Evolutionary conservation across 2,113 vertebrate genomes (phyloP).

Genomic region (Phalacrocorax pelagicus): DNA sequence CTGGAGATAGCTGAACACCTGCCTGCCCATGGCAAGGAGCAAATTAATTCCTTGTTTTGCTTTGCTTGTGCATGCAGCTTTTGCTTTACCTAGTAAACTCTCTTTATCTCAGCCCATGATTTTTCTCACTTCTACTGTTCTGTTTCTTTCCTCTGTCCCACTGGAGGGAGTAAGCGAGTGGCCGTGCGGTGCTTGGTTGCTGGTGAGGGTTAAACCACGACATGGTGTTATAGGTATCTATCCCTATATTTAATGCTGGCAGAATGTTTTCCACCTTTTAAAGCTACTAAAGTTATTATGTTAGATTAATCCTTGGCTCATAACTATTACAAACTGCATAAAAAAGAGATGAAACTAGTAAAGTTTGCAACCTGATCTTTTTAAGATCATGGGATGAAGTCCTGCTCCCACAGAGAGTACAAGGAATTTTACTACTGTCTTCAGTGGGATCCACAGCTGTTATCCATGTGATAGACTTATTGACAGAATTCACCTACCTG

Average conservation of each 20-base stretch:
- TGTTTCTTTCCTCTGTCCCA: no score
- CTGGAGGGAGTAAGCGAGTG: no score
- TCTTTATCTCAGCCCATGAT: no score
- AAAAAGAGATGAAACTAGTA: background rate
- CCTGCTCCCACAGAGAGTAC: background rate
- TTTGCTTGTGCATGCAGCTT: no score
- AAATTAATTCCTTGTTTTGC: no score
- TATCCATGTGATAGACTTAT: background rate
- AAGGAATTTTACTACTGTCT: background rate
- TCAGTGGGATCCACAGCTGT: background rate
- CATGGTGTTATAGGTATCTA: background rate
- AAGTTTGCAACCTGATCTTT: background rate
- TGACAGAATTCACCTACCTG: background rate
- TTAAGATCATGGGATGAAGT: background rate
- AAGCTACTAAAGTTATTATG: background rate
- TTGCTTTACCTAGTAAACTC: no score
- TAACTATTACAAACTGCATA: background rate
- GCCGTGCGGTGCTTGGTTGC: no score
- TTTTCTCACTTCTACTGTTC: no score
- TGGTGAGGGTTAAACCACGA: no score
- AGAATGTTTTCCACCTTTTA: background rate
- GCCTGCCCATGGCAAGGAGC: no score
- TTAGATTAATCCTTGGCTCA: background rate
- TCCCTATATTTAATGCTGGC: background rate
- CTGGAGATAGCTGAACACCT: no score